Conservation (phyloP, 2,113 vertebrate species). For the Zapornia atra region DNA sequence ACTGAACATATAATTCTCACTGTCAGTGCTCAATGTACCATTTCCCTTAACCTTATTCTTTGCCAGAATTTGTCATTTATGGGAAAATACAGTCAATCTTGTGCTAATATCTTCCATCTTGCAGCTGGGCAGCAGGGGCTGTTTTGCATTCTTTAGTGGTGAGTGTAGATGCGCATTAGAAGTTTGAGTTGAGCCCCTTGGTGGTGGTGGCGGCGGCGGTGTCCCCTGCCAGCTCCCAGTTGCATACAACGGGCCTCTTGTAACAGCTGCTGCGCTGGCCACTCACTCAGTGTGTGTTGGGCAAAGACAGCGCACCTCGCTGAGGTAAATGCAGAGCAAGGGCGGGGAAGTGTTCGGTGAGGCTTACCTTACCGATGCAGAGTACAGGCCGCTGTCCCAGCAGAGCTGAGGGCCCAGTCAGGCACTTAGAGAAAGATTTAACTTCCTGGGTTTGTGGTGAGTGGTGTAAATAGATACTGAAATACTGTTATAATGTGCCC, state of each 20-base stretch:
- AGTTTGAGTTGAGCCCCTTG: not conserved
- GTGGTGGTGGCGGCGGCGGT: not conserved
- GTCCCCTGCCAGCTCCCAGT: not conserved
- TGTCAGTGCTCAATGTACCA: conserved; percentile 3
- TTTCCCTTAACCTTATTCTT: not conserved
- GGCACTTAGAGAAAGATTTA: not conserved
- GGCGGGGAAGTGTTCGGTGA: not conserved
- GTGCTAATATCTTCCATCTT: conserved; percentile 1
- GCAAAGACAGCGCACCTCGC: not conserved
- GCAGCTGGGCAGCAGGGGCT: conserved; percentile 39
- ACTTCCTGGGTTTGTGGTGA: not conserved
- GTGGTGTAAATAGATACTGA: not conserved
- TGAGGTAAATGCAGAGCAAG: not conserved
- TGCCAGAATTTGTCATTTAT: conserved; percentile 37
- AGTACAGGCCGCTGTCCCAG: not conserved
- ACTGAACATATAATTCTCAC: conserved; percentile 20
- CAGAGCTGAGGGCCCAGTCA: not conserved
- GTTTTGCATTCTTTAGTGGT: conserved; percentile 18
- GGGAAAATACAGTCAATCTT: not conserved
- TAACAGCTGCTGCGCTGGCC: not conserved
- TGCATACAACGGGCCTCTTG: too few species aligned
- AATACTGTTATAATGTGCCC: not conserved
- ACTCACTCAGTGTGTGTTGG: not conserved
- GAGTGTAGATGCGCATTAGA: not conserved
- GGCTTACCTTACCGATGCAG: not conserved